Percentiles rank a stretch among this genome's conserved stretches.
phyloP scores from a whole-genome alignment of 2,797 vertebrate species.

The Lerista edwardsae region DNA sequence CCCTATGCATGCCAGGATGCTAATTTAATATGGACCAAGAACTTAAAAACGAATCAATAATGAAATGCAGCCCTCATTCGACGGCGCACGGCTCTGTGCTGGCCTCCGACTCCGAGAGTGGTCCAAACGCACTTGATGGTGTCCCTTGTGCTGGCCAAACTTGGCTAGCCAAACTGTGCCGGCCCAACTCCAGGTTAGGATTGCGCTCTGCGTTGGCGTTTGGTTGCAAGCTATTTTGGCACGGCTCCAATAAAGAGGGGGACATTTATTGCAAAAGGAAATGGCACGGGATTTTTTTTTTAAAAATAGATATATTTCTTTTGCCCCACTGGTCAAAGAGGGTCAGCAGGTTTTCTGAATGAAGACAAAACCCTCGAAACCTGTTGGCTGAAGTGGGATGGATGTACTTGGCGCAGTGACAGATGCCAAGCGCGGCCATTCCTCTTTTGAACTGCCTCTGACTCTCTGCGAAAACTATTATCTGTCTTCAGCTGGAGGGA shows the following conservation, averaged over 20 bases:
- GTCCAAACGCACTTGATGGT: no score
- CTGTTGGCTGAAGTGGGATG: not conserved
- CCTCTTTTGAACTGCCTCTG: not conserved
- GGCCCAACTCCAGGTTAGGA: no score
- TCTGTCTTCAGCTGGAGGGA: not conserved
- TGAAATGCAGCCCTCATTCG: slow-evolving; percentile 71
- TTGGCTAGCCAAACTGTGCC: no score
- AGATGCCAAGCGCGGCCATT: not conserved
- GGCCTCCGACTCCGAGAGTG: no score
- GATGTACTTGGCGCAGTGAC: no score
- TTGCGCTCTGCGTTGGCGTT: no score
- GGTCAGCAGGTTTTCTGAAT: not conserved
- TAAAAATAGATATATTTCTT: no score
- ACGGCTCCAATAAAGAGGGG: no score
- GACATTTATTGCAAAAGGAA: not conserved
- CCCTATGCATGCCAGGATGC: slow-evolving; percentile 61
- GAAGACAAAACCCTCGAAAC: not conserved
- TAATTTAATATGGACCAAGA: slow-evolving; percentile 78
- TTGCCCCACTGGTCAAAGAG: not conserved
- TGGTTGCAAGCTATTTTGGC: no score
- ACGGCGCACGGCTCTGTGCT: no score
- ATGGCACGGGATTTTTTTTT: no score
- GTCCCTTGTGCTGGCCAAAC: no score
- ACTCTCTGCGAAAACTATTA: not conserved
- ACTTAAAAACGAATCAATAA: slow-evolving; percentile 81